Conservation (phyloP, 2,888 invertebrate species). For the Ophion costatus region DNA sequence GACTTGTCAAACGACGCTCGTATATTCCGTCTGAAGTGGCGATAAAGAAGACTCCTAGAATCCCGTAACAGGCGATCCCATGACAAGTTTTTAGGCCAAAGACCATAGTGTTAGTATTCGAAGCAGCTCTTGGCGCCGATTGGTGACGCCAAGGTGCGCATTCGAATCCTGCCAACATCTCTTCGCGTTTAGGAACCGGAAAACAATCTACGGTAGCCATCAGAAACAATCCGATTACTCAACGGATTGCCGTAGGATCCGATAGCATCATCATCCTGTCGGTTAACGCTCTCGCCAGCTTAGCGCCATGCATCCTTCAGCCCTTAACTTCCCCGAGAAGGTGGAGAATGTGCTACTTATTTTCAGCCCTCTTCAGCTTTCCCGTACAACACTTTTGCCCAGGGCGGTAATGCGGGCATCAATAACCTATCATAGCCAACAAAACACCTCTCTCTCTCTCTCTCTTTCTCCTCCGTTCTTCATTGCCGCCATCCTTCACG, state of each 20-base stretch:
- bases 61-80: neutral
- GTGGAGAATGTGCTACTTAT: constrained; percentile 24
- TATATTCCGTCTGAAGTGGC: too few species aligned
- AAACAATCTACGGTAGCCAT: constrained; percentile 2
- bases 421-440: constrained; percentile 80
- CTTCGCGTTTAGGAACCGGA: neutral
- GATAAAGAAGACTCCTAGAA: neutral
- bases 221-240: constrained; percentile 6
- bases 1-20: too few species aligned
- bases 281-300: constrained; percentile 9
- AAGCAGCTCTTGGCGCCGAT: neutral
- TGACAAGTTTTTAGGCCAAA: too few species aligned
- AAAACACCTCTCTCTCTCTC: constrained; percentile 45
- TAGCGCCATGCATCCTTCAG: constrained; percentile 27
- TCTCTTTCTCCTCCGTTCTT: constrained; percentile 24
- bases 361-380: constrained; percentile 39
- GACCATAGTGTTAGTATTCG: neutral
- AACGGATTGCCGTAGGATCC: neutral
- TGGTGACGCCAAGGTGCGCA: neutral
- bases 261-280: constrained; percentile 47
- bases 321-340: constrained; percentile 13
- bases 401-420: constrained; percentile 78
- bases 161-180: constrained; percentile 7
- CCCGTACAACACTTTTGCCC: constrained; percentile 59
- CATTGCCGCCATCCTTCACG: constrained; percentile 46